A percentile compares a stretch with the other conserved stretches of the same genome.
Conservation (phyloP, 1,140 invertebrate species). For the Drosophila nigromelanica region DNA sequence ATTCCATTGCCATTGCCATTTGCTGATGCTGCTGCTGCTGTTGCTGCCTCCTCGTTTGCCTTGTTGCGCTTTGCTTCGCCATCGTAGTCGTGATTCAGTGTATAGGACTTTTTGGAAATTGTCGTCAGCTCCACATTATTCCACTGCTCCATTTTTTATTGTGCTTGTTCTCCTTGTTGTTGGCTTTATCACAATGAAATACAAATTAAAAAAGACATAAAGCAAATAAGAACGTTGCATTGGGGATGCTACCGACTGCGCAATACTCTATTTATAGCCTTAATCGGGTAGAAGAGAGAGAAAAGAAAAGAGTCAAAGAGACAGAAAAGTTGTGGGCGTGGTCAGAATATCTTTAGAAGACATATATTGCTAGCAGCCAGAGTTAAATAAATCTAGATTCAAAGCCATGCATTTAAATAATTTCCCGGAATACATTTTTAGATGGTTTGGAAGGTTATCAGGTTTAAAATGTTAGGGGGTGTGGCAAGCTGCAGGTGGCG, state of each 20-base stretch:
- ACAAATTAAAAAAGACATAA: conserved; percentile 21
- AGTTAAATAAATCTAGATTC: too few relatives aligned
- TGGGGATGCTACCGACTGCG: neutral
- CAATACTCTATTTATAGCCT: neutral
- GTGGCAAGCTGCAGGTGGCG: too few relatives aligned
- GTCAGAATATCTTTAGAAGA: too few relatives aligned
- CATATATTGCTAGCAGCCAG: too few relatives aligned
- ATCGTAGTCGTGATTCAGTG: conserved; percentile 77
- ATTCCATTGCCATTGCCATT: conserved; percentile 24
- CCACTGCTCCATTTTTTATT: conserved; percentile 76
- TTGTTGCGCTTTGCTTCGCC: conserved; percentile 47
- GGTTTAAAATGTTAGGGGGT: too few relatives aligned
- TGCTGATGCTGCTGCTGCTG: conserved; percentile 11
- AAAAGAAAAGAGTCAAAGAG: too few relatives aligned
- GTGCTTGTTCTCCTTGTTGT: conserved; percentile 1
- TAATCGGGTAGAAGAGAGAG: too few relatives aligned
- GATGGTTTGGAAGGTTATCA: too few relatives aligned
- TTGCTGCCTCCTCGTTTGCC: conserved; percentile 36
- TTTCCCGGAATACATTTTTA: too few relatives aligned
- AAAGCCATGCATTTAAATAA: too few relatives aligned
- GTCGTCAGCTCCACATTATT: conserved; percentile 80
- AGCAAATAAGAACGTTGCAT: neutral
- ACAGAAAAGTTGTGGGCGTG: too few relatives aligned
- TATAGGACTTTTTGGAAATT: conserved; percentile 79
- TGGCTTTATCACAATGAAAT: conserved; percentile 52